These are phyloP conservation scores for Pelosia muscerda DNA, from an alignment of 2,888 invertebrate species.

Conservation along the genomic window DNA sequence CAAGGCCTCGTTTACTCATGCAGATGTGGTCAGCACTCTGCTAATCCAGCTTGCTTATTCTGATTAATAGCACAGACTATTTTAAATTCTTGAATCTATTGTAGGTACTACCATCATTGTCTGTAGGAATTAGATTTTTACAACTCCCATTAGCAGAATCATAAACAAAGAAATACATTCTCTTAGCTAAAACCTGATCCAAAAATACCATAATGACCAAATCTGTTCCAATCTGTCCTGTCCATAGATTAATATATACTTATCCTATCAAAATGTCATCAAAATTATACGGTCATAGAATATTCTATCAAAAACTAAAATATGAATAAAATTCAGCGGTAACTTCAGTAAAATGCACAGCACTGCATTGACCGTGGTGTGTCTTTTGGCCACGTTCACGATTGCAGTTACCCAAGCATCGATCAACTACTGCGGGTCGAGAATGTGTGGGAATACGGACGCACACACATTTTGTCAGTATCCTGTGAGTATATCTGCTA, in stretches of 20 bases:
- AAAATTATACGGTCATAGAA: conserved; percentile 17
- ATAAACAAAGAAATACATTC: not conserved
- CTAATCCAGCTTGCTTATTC: too few relatives aligned
- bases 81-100: too few relatives aligned
- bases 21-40: too few relatives aligned
- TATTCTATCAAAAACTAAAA: conserved; percentile 22
- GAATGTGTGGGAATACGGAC: conserved; percentile 71
- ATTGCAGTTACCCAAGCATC: conserved; percentile 24
- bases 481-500: conserved; percentile 59
- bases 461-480: conserved; percentile 76
- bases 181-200: not conserved
- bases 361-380: conserved; percentile 40
- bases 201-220: not conserved
- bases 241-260: too few relatives aligned
- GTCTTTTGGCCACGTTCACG: conserved; percentile 22
- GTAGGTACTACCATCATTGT: too few relatives aligned
- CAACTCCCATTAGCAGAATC: not conserved
- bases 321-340: conserved; percentile 61
- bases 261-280: conserved; percentile 10
- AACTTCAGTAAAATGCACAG: conserved; percentile 57
- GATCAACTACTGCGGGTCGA: conserved; percentile 74
- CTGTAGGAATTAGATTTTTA: too few relatives aligned
- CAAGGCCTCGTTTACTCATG: too few relatives aligned
- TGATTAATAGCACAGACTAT: too few relatives aligned
- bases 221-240: too few relatives aligned